Evolutionary conservation across 2,888 invertebrate genomes (phyloP).

Genomic region (Hyposoter dolosus): DNA sequence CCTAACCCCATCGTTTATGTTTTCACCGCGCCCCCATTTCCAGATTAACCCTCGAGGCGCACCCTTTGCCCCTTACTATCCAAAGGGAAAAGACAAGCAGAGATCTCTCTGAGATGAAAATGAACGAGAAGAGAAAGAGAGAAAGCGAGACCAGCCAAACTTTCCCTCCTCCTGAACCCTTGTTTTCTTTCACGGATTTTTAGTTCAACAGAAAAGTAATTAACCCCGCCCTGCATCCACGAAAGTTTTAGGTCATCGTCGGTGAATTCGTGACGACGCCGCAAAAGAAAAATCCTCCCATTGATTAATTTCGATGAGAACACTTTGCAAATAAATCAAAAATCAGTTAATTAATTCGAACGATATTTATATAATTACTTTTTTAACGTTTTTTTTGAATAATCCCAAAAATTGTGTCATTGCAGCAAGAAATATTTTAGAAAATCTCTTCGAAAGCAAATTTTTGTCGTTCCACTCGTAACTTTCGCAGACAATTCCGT

Average conservation of each 20-base stretch:
- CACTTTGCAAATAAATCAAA: not conserved
- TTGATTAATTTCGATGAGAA: conserved; percentile 6
- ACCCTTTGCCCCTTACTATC: conserved; percentile 35
- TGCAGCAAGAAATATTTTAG: too few relatives aligned
- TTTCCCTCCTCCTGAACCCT: conserved; percentile 24
- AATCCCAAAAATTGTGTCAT: too few relatives aligned
- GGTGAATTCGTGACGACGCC: conserved; percentile 39
- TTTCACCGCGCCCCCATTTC: conserved; percentile 74
- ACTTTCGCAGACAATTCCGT: too few relatives aligned
- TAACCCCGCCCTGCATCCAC: conserved; percentile 38
- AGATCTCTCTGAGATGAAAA: conserved; percentile 40
- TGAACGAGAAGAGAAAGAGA: conserved; percentile 1
- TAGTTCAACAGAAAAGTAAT: conserved; percentile 63
- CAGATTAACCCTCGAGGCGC: conserved; percentile 73
- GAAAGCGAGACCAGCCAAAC: conserved; percentile 10
- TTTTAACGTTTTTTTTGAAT: too few relatives aligned
- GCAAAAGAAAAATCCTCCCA: conserved; percentile 2
- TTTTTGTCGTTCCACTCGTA: too few relatives aligned
- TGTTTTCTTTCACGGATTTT: conserved; percentile 59
- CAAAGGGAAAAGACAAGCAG: conserved; percentile 38
- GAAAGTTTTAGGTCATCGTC: not conserved
- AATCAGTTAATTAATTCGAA: not conserved
- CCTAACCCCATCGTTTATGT: conserved; percentile 73
- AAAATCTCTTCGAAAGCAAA: too few relatives aligned
- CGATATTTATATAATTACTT: not conserved